A percentile compares a stretch with the other conserved stretches of the same genome.
Conservation (phyloP, 2,888 invertebrate genomes). For the Macropis europaea region DNA sequence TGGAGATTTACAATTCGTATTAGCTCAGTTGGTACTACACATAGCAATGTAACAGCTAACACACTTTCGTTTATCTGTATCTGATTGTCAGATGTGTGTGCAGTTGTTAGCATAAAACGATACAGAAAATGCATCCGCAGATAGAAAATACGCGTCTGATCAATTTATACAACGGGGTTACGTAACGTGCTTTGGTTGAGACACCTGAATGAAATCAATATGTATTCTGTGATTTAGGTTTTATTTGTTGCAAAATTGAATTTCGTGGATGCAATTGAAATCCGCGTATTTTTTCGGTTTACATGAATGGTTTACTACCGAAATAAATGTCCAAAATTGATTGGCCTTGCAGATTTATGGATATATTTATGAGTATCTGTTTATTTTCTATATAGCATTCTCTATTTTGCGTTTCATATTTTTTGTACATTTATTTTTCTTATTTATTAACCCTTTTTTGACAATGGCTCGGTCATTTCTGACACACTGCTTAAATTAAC, state of each 20-base stretch:
- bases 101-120: neutral
- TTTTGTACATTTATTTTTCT: too few relatives aligned
- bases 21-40: too few relatives aligned
- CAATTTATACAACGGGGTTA: conserved; percentile 22
- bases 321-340: neutral
- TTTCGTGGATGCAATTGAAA: neutral
- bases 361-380: too few relatives aligned
- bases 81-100: too few relatives aligned
- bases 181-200: neutral
- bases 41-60: too few relatives aligned
- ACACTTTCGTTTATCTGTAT: neutral
- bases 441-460: too few relatives aligned
- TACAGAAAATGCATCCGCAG: neutral
- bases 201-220: conserved; percentile 6
- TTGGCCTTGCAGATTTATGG: neutral
- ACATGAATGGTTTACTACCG: neutral
- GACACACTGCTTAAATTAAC: too few relatives aligned
- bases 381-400: too few relatives aligned
- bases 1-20: too few relatives aligned
- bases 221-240: conserved; percentile 8
- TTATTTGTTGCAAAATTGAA: neutral
- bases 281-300: neutral
- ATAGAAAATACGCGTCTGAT: neutral
- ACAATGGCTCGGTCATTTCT: too few relatives aligned
- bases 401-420: too few relatives aligned